A percentile compares a stretch with the other conserved stretches of the same genome.
These are phyloP conservation scores for Acanthopleura granulata DNA, from an alignment of 2,888 invertebrate species.

Conservation along the genomic window DNA sequence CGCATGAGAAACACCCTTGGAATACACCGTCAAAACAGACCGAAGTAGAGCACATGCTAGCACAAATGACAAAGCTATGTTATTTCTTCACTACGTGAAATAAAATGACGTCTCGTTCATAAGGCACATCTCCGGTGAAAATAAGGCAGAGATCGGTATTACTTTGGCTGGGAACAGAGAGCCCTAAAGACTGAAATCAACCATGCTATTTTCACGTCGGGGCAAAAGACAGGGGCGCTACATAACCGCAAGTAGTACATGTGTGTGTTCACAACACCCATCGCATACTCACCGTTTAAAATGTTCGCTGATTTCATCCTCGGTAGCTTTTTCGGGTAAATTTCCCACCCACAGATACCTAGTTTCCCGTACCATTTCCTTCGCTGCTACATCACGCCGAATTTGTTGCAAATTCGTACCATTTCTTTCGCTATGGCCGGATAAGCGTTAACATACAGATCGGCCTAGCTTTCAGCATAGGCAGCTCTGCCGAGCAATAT, in stretches of 20 bases:
- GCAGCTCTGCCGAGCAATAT: too few species aligned
- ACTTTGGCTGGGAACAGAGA: too few species aligned
- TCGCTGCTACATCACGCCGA: conserved; percentile 21
- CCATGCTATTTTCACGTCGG: too few species aligned
- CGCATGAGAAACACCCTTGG: neutral
- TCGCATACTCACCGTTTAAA: conserved; percentile 87
- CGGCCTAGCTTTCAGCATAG: neutral
- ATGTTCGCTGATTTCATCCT: conserved; percentile 96
- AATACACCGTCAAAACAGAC: conserved; percentile 14
- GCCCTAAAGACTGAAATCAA: too few species aligned
- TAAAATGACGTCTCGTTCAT: too few species aligned
- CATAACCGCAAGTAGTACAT: too few species aligned
- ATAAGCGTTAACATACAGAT: neutral
- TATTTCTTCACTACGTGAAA: too few species aligned
- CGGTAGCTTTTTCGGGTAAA: conserved; percentile 99
- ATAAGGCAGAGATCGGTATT: too few species aligned
- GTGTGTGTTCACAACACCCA: neutral
- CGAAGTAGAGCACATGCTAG: too few species aligned
- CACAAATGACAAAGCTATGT: too few species aligned
- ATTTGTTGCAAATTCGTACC: conserved; percentile 18
- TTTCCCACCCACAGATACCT: conserved; percentile 99
- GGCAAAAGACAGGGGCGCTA: too few species aligned
- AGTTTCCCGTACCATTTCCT: conserved; percentile 98
- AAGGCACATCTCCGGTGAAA: too few species aligned
- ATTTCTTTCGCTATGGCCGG: neutral